A percentile compares a stretch with the other conserved stretches of the same genome.
phyloP scores from a whole-genome alignment of 2,888 invertebrate species.

The Pheosia tremula region DNA sequence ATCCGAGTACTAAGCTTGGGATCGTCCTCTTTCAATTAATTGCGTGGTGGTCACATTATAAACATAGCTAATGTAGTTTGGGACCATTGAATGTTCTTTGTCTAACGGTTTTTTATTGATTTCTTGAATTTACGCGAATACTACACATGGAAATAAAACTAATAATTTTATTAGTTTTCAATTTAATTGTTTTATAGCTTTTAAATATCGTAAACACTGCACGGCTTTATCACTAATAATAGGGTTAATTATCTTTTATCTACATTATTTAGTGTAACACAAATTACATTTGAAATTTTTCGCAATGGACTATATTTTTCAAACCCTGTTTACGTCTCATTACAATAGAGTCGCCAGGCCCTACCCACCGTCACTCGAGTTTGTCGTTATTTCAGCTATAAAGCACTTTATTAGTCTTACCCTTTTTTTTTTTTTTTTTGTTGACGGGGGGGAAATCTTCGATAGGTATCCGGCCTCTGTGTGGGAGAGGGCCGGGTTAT shows the following conservation, averaged over 20 bases:
- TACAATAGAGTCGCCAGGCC: constrained; percentile 30
- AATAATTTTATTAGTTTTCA: too few relatives aligned
- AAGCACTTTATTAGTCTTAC: too few relatives aligned
- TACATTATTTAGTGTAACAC: not conserved
- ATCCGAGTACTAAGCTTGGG: too few relatives aligned
- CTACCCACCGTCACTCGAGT: constrained; percentile 23
- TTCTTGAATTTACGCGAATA: not conserved
- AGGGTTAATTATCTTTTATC: too few relatives aligned
- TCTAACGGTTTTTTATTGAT: not conserved
- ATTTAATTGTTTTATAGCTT: too few relatives aligned
- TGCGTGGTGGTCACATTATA: not conserved
- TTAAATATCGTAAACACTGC: too few relatives aligned
- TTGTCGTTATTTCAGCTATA: constrained; percentile 26
- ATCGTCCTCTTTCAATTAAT: not conserved
- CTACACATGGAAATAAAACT: too few relatives aligned
- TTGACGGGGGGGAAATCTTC: too few relatives aligned
- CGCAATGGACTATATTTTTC: constrained; percentile 12
- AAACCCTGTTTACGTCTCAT: constrained; percentile 41
- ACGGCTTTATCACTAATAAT: too few relatives aligned
- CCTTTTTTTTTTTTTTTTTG: too few relatives aligned
- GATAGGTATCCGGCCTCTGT: too few relatives aligned
- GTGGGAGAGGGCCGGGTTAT: too few relatives aligned
- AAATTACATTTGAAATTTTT: not conserved
- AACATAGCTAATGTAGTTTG: not conserved
- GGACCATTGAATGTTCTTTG: not conserved